Base-by-base conservation (phyloP, 2,888 invertebrate species). In the Amblyjoppa fuscipennis region DNA sequence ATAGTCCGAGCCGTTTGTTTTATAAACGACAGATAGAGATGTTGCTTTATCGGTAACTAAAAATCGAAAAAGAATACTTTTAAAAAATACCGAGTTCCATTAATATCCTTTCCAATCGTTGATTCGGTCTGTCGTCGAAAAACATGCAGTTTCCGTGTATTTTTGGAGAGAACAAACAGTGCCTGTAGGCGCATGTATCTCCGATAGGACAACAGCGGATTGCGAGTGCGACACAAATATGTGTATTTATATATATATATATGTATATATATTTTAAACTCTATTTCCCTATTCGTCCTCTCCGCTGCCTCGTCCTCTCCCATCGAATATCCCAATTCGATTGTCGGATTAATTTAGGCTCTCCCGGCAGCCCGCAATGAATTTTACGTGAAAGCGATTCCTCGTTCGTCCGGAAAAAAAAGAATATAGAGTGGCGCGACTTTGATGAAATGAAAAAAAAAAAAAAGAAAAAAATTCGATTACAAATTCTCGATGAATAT, bases 361-460 rank as follows among this genome's bases (percentile, higher is more conserved):
- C 70, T 75, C 70, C 69, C 74, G 61, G 53, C 70, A 74, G 83
- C 75, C 83, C 83, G 69, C 83, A 80, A 70, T 69, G 83, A 61
- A 79, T 83, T 83, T 83, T 83, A 70, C 75, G 79, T 80, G 45
- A 83, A 79, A 83, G 83, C 83, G 53, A 83, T 83, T 83, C n/a
- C 75, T 64, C 79, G 83, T 83, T 83, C 78, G 61, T 34, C 20
- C 56, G 16, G 13, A 28, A 13, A 7, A 70, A 70, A 25, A 28
- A 70, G 51, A 13, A 38, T 61, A 74, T 69, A n/a, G 38, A 61
- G 51, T 68, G 69, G 61, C 38, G 49, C 49, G 56, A 20, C 20
- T 56, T 25, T 56, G 25, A 56, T 56, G 20, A 56, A 7, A 25
- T n/a, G 20, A 25, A 20, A 25, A 41, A 41, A 20, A n/a, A 25